Conservation (phyloP, 2,797 vertebrate genomes). For the Ara ararauna region DNA sequence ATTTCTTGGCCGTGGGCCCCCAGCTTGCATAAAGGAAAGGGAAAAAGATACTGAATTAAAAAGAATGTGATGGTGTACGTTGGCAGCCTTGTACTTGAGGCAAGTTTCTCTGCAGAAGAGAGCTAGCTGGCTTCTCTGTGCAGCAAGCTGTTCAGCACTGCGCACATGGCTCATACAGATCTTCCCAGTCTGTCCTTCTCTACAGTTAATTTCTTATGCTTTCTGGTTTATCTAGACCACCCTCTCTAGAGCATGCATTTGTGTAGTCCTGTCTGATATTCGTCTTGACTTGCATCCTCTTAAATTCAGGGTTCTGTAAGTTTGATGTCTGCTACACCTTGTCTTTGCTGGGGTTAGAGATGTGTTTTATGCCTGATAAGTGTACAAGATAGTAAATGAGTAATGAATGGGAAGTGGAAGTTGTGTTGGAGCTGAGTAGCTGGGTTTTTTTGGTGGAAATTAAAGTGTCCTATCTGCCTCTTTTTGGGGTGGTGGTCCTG, state of each 20-base stretch:
- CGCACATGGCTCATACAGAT: accelerated
- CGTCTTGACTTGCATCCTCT: background rate
- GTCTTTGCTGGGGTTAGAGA: background rate
- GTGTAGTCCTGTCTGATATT: background rate
- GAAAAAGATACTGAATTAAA: background rate
- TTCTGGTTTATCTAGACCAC: background rate
- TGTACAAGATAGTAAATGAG: background rate
- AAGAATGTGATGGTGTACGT: background rate
- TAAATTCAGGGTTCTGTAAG: background rate
- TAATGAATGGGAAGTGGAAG: background rate
- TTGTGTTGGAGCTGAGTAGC: background rate
- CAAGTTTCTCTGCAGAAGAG: background rate
- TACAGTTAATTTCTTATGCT: background rate
- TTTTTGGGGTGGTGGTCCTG: background rate
- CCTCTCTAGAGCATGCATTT: background rate
- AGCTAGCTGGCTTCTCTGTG: background rate
- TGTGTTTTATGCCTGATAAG: background rate
- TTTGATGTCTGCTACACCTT: background rate
- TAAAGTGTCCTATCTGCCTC: background rate
- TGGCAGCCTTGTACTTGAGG: background rate
- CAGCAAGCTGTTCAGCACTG: background rate
- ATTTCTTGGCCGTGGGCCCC: background rate
- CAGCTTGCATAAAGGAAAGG: background rate
- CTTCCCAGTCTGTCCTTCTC: background rate
- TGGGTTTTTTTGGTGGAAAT: background rate